phyloP scores from a whole-genome alignment of 1,140 invertebrate species.

The Diachasmimorpha longicaudata region DNA sequence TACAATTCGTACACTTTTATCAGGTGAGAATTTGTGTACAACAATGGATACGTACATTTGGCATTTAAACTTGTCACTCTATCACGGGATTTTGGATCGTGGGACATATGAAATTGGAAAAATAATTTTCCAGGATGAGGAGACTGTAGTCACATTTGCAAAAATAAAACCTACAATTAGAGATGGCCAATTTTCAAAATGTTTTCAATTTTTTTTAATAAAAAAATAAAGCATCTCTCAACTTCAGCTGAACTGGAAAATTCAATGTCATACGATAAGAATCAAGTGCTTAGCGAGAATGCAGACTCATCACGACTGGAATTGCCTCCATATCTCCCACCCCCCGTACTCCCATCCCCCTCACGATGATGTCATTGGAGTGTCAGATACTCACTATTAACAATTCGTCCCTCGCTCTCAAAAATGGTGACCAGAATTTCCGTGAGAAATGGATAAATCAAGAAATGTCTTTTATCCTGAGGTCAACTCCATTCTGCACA shows the following conservation, averaged over 20 bases:
- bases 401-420: neutral
- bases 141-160: too few relatives aligned
- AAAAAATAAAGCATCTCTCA: neutral
- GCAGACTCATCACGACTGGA: neutral
- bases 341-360: too few relatives aligned
- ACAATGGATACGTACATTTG: neutral
- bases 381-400: neutral
- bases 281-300: neutral
- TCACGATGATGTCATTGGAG: neutral
- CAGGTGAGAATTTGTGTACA: neutral
- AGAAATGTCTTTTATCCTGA: neutral
- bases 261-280: neutral
- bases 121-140: neutral
- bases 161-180: too few relatives aligned
- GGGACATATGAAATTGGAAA: neutral
- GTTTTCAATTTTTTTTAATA: too few relatives aligned
- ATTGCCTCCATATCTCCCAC: neutral
- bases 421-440: neutral
- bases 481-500: neutral
- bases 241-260: neutral
- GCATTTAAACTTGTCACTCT: neutral
- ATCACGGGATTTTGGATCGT: neutral
- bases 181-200: too few relatives aligned
- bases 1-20: neutral
- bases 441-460: slow-evolving; percentile 1